phyloP scores from a whole-genome alignment of 2,797 vertebrate species.

The Oreonectes daqikongensis region DNA sequence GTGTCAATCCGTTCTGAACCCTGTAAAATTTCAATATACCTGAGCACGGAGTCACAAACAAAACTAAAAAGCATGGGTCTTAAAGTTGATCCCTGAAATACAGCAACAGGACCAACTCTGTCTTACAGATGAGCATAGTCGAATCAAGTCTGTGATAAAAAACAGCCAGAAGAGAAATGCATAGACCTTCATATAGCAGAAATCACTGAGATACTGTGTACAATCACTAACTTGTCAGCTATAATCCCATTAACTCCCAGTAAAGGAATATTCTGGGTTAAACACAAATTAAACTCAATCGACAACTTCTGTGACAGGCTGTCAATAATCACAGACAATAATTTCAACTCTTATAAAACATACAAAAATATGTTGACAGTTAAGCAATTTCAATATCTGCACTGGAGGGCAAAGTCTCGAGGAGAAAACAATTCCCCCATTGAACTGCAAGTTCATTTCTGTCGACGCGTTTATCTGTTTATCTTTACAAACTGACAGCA shows the following conservation, averaged over 20 bases:
- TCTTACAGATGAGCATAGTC: neutral
- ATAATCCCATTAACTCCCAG: neutral
- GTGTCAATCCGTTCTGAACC: slow-evolving; percentile 51
- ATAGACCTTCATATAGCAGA: slow-evolving; percentile 5
- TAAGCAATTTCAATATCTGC: neutral
- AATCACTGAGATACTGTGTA: neutral
- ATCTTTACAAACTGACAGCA: slow-evolving; percentile 12
- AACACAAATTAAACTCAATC: neutral
- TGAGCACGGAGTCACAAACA: slow-evolving; percentile 49
- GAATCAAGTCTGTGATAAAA: slow-evolving; percentile 1
- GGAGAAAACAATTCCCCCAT: neutral
- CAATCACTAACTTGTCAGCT: neutral
- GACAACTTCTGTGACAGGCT: neutral
- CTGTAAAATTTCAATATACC: slow-evolving; percentile 40
- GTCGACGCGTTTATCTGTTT: neutral
- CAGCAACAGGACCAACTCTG: neutral
- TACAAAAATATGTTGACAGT: neutral
- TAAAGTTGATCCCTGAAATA: slow-evolving; percentile 15
- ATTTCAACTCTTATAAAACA: neutral
- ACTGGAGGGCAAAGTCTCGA: slow-evolving; percentile 1
- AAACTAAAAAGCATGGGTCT: slow-evolving; percentile 20
- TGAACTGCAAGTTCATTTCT: neutral
- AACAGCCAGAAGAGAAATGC: neutral
- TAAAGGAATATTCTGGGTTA: neutral
- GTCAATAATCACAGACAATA: neutral